Conservation (phyloP, 2,888 invertebrate species). For the Mythimna ferrago region DNA sequence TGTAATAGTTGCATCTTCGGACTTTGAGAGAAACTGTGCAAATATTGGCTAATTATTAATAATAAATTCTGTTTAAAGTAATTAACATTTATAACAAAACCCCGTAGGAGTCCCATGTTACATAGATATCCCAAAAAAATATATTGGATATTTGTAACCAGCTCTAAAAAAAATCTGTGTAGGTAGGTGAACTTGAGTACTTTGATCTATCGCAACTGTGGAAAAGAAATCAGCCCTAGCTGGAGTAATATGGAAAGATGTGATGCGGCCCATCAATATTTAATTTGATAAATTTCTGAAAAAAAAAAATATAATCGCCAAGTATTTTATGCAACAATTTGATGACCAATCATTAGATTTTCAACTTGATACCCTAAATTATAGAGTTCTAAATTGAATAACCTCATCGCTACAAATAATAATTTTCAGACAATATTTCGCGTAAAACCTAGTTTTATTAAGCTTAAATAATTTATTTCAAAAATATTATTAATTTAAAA, state of each 20-base stretch:
- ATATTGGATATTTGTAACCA: constrained; percentile 27
- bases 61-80: constrained; percentile 7
- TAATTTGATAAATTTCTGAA: not conserved
- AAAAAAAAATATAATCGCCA: not conserved
- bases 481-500: constrained; percentile 9
- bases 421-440: constrained; percentile 15
- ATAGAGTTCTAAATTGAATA: constrained; percentile 6
- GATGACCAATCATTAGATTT: constrained; percentile 2
- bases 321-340: not conserved
- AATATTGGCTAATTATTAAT: constrained; percentile 16
- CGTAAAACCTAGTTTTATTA: constrained; percentile 6
- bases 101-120: constrained; percentile 45
- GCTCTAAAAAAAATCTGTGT: constrained; percentile 19
- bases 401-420: not conserved
- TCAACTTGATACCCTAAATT: not conserved
- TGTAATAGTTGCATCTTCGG: not conserved
- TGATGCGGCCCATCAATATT: constrained; percentile 10
- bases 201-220: not conserved
- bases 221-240: not conserved
- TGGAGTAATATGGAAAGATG: not conserved
- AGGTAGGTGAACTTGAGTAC: constrained; percentile 36
- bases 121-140: constrained; percentile 28
- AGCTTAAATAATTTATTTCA: constrained; percentile 22
- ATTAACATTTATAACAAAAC: constrained; percentile 35
- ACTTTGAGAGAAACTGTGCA: too few species aligned